Evolutionary conservation across 2,113 vertebrate genomes (phyloP).

Genomic region (Laticauda laticaudata): DNA sequence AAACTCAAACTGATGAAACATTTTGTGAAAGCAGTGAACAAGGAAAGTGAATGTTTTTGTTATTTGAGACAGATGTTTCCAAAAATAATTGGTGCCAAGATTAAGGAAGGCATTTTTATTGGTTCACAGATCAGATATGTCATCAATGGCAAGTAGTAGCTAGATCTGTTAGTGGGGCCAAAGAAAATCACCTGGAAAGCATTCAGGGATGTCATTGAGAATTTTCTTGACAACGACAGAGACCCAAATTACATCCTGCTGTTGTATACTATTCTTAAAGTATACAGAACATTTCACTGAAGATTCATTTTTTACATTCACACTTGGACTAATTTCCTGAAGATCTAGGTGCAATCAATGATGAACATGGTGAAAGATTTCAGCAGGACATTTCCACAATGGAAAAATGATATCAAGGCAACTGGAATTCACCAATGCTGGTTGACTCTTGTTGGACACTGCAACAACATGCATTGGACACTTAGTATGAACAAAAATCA

Average conservation of each 20-base stretch:
- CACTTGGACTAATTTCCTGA: not conserved
- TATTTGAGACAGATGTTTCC: not conserved
- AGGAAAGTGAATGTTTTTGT: not conserved
- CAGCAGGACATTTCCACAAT: not conserved
- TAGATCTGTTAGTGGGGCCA: not conserved
- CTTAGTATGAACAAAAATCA: not conserved
- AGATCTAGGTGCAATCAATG: not conserved
- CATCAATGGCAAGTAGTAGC: not conserved
- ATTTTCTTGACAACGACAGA: not conserved
- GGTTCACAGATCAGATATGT: not conserved
- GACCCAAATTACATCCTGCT: not conserved
- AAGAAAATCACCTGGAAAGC: not conserved
- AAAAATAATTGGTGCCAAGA: not conserved
- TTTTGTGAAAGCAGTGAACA: not conserved
- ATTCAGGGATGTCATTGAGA: not conserved
- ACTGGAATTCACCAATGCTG: not conserved
- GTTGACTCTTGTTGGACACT: not conserved
- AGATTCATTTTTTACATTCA: not conserved
- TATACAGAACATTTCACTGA: not conserved
- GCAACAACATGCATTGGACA: not conserved
- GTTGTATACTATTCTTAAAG: not conserved
- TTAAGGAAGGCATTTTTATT: not conserved
- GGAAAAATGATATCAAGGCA: not conserved
- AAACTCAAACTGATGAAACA: too few relatives aligned
- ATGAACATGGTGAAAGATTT: not conserved